These are phyloP conservation scores for Pachyramphus minor DNA, from an alignment of 2,113 vertebrate species.

Conservation along the genomic window DNA sequence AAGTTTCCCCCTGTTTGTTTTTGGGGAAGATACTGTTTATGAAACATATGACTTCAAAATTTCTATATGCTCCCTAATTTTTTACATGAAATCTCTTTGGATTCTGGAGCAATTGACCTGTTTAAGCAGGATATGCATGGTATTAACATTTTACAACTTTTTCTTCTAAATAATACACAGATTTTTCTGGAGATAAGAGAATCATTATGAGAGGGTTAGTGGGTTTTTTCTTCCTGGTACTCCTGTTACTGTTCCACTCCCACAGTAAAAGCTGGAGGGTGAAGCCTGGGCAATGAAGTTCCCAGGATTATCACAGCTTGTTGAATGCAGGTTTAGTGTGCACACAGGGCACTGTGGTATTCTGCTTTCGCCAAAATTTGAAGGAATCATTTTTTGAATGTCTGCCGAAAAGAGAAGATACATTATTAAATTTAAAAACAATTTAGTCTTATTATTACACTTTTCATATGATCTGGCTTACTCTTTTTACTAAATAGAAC, in stretches of 20 bases:
- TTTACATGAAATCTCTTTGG: background rate
- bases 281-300: background rate
- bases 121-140: background rate
- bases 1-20: background rate
- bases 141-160: background rate
- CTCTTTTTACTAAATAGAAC: background rate
- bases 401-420: background rate
- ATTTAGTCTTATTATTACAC: background rate
- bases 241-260: background rate
- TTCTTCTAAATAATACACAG: background rate
- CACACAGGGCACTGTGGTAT: fast-evolving
- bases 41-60: background rate
- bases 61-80: background rate
- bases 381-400: background rate
- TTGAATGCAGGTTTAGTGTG: background rate
- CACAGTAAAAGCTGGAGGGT: background rate
- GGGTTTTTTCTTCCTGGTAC: background rate
- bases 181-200: background rate
- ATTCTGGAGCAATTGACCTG: background rate
- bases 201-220: background rate
- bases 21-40: background rate
- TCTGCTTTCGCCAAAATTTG: background rate
- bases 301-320: background rate
- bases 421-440: background rate
- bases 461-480: background rate